Conservation (phyloP, 2,888 invertebrate genomes). For the Epiblema foenella region DNA sequence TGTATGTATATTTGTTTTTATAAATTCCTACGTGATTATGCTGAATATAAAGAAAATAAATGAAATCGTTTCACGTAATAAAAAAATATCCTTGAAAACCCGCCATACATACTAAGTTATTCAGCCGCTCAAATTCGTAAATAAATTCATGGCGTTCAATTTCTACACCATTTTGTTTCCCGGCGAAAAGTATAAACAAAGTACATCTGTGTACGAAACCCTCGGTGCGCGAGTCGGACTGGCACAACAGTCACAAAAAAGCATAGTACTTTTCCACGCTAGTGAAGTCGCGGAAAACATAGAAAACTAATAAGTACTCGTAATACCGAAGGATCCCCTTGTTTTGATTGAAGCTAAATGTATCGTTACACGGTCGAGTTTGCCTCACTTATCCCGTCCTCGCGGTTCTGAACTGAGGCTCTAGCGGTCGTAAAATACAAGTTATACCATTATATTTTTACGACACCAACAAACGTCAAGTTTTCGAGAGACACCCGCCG, state of each 20-base stretch:
- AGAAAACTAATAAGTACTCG: constrained; percentile 18
- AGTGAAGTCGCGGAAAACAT: constrained; percentile 13
- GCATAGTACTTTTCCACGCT: constrained; percentile 5
- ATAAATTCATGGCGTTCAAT: too few species aligned
- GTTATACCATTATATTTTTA: constrained; percentile 81
- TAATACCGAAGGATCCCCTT: constrained; percentile 16
- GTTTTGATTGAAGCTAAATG: constrained; percentile 40
- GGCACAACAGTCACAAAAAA: not conserved
- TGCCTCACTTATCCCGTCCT: constrained; percentile 58
- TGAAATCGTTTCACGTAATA: too few species aligned
- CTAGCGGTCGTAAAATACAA: constrained; percentile 77
- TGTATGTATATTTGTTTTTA: too few species aligned
- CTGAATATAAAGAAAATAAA: too few species aligned
- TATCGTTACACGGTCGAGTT: constrained; percentile 36
- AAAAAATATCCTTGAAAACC: too few species aligned
- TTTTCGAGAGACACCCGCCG: constrained; percentile 65
- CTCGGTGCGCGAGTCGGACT: too few species aligned
- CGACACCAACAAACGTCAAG: constrained; percentile 79
- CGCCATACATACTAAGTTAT: too few species aligned
- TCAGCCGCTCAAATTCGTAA: too few species aligned
- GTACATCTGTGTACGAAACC: too few species aligned
- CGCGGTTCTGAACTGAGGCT: constrained; percentile 60
- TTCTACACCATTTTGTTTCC: too few species aligned
- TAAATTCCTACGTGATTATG: too few species aligned
- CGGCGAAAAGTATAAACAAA: too few species aligned